Percentiles rank a stretch among this genome's conserved stretches.
Conservation (phyloP, 2,888 invertebrate species). For the Polylopha cassiicola region DNA sequence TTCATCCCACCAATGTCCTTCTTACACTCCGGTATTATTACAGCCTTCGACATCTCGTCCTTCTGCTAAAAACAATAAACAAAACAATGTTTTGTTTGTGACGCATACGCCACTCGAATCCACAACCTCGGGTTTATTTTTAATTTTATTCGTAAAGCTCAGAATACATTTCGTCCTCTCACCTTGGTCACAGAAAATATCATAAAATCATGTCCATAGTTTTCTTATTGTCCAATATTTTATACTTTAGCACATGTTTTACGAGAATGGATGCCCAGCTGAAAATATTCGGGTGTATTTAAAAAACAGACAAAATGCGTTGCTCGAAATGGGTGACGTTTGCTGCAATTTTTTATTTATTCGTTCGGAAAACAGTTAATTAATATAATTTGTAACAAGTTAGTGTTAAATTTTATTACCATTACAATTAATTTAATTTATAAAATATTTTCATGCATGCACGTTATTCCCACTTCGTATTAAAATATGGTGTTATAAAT, state of each 20-base stretch:
- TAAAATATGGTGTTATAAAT: no score
- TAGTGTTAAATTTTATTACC: neutral
- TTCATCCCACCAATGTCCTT: slow-evolving; percentile 59
- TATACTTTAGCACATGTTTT: slow-evolving; percentile 40
- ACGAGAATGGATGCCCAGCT: slow-evolving; percentile 32
- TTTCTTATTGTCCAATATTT: slow-evolving; percentile 25
- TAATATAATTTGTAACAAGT: neutral
- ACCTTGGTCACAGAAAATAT: slow-evolving; percentile 45
- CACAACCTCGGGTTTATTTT: slow-evolving; percentile 52
- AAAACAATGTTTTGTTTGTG: slow-evolving; percentile 68
- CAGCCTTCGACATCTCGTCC: slow-evolving; percentile 66
- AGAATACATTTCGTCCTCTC: slow-evolving; percentile 25
- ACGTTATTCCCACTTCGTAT: no score
- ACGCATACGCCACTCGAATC: slow-evolving; percentile 48
- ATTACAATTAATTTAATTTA: neutral
- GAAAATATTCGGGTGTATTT: slow-evolving; percentile 38
- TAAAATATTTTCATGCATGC: no score
- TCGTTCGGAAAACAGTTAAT: slow-evolving; percentile 14
- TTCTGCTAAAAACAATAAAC: slow-evolving; percentile 59
- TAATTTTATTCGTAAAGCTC: slow-evolving; percentile 32
- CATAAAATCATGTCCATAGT: slow-evolving; percentile 57
- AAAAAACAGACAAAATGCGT: slow-evolving; percentile 51
- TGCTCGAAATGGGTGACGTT: slow-evolving; percentile 46
- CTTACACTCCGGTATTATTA: slow-evolving; percentile 59
- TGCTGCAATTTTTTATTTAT: slow-evolving; percentile 25